phyloP scores from a whole-genome alignment of 1,140 invertebrate species.

The Sycobia sp. region DNA sequence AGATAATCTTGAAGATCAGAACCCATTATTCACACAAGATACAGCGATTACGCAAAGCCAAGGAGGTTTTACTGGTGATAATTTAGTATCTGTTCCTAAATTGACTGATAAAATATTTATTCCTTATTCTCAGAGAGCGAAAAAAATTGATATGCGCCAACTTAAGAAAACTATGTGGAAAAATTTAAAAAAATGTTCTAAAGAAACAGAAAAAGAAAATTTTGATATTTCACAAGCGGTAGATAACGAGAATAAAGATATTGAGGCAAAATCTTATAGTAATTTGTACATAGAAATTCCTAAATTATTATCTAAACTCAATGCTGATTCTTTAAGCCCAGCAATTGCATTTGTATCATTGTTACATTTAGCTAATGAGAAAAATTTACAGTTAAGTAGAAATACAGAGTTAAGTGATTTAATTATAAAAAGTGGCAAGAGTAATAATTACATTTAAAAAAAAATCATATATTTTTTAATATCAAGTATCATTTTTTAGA shows the following conservation, averaged over 20 bases:
- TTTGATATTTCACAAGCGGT: slow-evolving; percentile 35
- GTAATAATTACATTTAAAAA: background rate
- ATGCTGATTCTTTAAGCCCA: slow-evolving; percentile 74
- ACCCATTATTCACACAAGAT: slow-evolving; percentile 51
- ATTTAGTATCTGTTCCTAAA: slow-evolving; percentile 67
- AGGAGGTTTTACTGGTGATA: slow-evolving; percentile 58
- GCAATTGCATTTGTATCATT: slow-evolving; percentile 78
- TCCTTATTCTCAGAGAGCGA: slow-evolving; percentile 75
- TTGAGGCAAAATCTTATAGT: slow-evolving; percentile 54
- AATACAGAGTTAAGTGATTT: slow-evolving; percentile 40
- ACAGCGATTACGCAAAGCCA: slow-evolving; percentile 54
- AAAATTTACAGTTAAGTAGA: slow-evolving; percentile 48
- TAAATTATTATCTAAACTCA: slow-evolving; percentile 64
- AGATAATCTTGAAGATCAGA: slow-evolving; percentile 45
- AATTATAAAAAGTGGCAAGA: slow-evolving; percentile 31
- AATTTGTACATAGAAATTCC: slow-evolving; percentile 68
- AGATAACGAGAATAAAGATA: slow-evolving; percentile 49
- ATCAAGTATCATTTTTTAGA: no score
- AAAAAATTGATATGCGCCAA: no score
- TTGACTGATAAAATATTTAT: slow-evolving; percentile 68
- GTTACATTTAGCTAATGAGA: slow-evolving; percentile 82
- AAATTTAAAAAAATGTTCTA: no score
- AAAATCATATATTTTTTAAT: no score
- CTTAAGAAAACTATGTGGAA: slow-evolving; percentile 77
- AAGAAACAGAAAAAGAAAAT: slow-evolving; percentile 45